Percentiles rank a stretch among this genome's conserved stretches.
These are phyloP conservation scores for Drosophila takahashii DNA, from an alignment of 1,140 invertebrate species.

Conservation along the genomic window DNA sequence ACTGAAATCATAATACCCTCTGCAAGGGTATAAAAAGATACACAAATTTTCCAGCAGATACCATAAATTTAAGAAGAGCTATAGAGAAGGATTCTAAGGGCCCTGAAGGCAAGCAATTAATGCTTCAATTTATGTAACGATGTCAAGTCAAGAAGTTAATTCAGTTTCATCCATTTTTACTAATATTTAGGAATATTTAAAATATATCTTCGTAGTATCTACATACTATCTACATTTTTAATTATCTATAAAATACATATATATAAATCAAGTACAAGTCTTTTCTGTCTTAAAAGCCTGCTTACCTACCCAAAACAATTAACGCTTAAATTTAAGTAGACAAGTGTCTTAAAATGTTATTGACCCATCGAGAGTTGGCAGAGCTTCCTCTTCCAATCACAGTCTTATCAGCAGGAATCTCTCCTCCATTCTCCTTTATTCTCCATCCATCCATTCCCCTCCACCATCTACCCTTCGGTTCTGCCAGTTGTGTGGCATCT, in stretches of 20 bases:
- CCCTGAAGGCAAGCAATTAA: not conserved
- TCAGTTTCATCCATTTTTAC: too few species aligned
- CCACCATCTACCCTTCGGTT: not conserved
- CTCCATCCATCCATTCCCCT: not conserved
- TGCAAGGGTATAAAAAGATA: too few species aligned
- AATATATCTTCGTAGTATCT: too few species aligned
- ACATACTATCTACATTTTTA: too few species aligned
- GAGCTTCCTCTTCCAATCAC: constrained; percentile 23
- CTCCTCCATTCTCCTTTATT: constrained; percentile 2
- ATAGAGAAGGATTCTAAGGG: not conserved
- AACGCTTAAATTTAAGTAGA: constrained; percentile 2
- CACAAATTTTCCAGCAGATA: constrained; percentile 44
- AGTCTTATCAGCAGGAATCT: constrained; percentile 1
- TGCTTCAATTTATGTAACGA: not conserved
- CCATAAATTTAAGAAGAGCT: constrained; percentile 45
- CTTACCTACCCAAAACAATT: constrained; percentile 24
- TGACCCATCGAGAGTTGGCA: constrained; percentile 21
- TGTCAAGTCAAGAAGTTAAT: constrained; percentile 5
- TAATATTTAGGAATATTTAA: too few species aligned
- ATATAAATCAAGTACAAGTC: not conserved
- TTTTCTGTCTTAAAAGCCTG: too few species aligned
- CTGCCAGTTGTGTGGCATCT: constrained; percentile 33
- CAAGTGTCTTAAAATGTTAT: constrained; percentile 26
- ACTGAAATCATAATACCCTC: too few species aligned
- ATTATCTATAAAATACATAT: not conserved